Evolutionary conservation across 35 echinoderm and acorn worm genomes (phyloP).

Genomic region (Apostichopus californicus): DNA sequence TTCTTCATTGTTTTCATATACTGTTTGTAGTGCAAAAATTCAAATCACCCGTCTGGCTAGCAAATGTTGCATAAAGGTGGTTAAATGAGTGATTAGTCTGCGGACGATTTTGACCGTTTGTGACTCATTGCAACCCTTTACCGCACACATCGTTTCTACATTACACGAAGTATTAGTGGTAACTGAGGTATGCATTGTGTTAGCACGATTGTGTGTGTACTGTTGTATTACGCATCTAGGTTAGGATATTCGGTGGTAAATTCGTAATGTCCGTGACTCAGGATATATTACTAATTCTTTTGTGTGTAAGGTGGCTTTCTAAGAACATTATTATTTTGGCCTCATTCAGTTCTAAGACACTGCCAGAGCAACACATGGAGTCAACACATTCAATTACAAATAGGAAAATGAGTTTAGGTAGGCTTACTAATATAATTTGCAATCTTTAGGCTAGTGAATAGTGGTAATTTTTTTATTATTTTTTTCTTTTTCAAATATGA

Average conservation of each 20-base stretch:
- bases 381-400: slow-evolving; percentile 1
- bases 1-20: neutral
- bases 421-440: neutral
- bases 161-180: neutral
- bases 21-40: too few relatives aligned
- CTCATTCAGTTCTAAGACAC: neutral
- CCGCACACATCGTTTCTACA: slow-evolving; percentile 25
- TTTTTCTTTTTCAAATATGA: too few relatives aligned
- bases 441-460: too few relatives aligned
- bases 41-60: too few relatives aligned
- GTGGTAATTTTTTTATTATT: too few relatives aligned
- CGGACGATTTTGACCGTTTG: neutral
- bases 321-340: neutral
- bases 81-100: slow-evolving; percentile 33
- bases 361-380: slow-evolving; percentile 7
- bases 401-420: slow-evolving; percentile 48
- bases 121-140: slow-evolving; percentile 13
- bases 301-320: neutral
- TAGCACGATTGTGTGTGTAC: neutral
- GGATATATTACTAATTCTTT: neutral
- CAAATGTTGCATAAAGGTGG: neutral
- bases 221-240: neutral
- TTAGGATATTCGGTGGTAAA: neutral
- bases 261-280: neutral
- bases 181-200: neutral